Evolutionary conservation across 2,888 invertebrate species (phyloP), one percentile per base, ranked within the genome.

Genomic region (Conops quadrifasciatus): DNA sequence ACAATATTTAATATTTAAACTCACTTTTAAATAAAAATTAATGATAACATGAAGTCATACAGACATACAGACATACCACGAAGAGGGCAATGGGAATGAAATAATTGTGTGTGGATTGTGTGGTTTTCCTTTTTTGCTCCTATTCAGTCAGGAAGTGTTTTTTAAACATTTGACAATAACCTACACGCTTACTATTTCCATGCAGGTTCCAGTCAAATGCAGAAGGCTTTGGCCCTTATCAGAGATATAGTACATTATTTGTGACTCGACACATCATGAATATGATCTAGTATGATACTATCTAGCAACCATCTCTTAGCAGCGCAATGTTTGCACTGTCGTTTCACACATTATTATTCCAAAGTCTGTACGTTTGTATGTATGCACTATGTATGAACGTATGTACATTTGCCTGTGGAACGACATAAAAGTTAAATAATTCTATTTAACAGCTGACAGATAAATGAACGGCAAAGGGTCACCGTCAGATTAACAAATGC

Each of bases 371-470:
- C 43, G 21, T 16, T 36, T 30, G 43, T 5, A 19, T 36, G 36
- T 36, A 36, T 9, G 36, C 4, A 9, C 9, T 4, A 36, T 7
- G 36, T 36, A 36, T 4, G 36, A 36, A 9, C 4, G 9, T 4
- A 9, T n/a, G n/a, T n/a, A n/a, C n/a, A n/a, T n/a, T n/a, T n/a
- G n/a, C n/a, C n/a, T n/a, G 53, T 56, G 13, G 21, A 24, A 21
- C 1, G 24, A 56, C 21, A 56, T 36, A 36, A 21, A 26, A 5
- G 28, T n/a, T 59, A 24, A 45, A 11, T 56, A 56, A 24, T 45
- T 45, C 36, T 36, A 1, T 49, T 51, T 30, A 65, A 51, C 65
- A 65, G 65, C 51, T 51, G 65, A 51, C 26, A 65, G 65, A 65
- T 51, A 63, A 65, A 28, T 30, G 21, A 24, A 56, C 5, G 5